Percentiles rank a stretch among this genome's conserved stretches.
These are phyloP conservation scores for Macrophya annulata DNA, from an alignment of 2,888 invertebrate genomes.

Conservation along the genomic window DNA sequence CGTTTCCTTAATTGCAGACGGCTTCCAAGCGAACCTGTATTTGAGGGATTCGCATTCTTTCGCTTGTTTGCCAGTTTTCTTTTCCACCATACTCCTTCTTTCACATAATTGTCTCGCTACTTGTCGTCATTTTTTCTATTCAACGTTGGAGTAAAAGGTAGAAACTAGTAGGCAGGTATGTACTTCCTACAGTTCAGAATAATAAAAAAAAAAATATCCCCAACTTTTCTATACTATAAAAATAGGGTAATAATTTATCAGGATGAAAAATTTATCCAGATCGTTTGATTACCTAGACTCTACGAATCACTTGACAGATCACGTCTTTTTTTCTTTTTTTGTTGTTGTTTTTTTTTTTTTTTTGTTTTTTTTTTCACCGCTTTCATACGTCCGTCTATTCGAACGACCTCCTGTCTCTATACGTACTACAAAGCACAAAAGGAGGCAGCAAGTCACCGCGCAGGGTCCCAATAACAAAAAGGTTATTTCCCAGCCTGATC, in stretches of 20 bases:
- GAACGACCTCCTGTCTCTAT: conserved; percentile 22
- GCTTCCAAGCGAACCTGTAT: conserved; percentile 35
- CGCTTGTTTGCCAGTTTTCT: conserved; percentile 14
- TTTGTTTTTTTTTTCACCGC: not conserved
- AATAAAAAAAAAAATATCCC: not conserved
- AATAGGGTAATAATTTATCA: not conserved
- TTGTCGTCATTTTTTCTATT: conserved; percentile 39
- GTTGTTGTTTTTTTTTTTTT: not conserved
- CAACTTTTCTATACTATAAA: not conserved
- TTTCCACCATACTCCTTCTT: not conserved
- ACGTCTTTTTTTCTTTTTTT: not conserved
- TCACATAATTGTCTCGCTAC: conserved; percentile 56
- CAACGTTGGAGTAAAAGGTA: not conserved
- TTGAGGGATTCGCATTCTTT: conserved; percentile 45
- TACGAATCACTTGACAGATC: conserved; percentile 13
- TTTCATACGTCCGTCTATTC: conserved; percentile 23
- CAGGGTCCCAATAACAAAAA: conserved; percentile 55
- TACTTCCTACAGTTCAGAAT: not conserved
- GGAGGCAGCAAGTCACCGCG: conserved; percentile 54
- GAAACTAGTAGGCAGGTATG: not conserved
- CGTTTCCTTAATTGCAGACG: conserved; percentile 44
- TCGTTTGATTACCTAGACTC: not conserved
- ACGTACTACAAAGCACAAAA: conserved; percentile 26
- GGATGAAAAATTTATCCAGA: conserved; percentile 7
- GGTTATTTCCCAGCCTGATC: conserved; percentile 69